These are phyloP conservation scores for mouse (Mus musculus) DNA, from an alignment of 2,113 vertebrate species.

Conservation along the genomic window DNA sequence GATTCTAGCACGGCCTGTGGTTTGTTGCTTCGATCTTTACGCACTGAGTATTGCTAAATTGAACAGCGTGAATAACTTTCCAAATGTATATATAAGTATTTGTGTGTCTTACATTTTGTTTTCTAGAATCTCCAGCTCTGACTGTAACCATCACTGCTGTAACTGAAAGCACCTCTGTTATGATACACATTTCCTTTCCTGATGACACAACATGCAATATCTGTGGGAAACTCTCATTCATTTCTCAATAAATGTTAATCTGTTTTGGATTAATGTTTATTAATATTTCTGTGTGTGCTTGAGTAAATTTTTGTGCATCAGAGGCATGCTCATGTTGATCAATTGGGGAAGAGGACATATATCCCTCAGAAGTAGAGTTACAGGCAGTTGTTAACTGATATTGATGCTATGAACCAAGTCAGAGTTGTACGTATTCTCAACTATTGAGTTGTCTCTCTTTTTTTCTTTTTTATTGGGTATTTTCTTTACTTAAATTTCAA, in stretches of 20 bases:
- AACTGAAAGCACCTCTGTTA: not conserved
- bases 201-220: not conserved
- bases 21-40: not conserved
- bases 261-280: not conserved
- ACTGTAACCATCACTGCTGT: no score
- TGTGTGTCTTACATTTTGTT: not conserved
- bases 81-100: not conserved
- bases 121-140: not conserved
- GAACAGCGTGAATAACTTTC: not conserved
- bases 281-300: not conserved
- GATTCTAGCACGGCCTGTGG: not conserved
- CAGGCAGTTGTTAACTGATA: not conserved
- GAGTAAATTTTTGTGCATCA: not conserved
- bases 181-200: no score
- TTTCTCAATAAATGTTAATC: not conserved
- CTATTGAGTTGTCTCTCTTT: not conserved
- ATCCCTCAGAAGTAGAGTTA: not conserved
- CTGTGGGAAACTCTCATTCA: not conserved
- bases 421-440: not conserved
- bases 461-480: no score
- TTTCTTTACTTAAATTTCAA: no score
- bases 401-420: not conserved
- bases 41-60: not conserved
- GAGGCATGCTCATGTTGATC: not conserved
- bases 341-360: not conserved